Percentiles rank a stretch among this genome's conserved stretches.
Conservation (phyloP, 2,888 invertebrate species). For the Drosophila peninsularis region DNA sequence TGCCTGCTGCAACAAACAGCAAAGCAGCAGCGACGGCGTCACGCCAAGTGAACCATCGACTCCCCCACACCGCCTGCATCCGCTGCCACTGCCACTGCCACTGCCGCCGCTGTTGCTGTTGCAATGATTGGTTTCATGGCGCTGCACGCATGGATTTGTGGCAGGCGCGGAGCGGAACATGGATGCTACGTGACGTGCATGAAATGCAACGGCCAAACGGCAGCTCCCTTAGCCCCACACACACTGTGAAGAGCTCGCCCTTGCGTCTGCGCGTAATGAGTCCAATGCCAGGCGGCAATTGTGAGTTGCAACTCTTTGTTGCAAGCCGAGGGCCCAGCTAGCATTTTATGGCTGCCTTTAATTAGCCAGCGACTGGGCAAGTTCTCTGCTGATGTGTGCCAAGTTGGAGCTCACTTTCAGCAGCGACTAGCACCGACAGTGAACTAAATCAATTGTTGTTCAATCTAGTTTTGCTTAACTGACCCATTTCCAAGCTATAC, state of each 20-base stretch:
- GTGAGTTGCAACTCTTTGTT: constrained; percentile 43
- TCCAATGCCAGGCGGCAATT: constrained; percentile 63
- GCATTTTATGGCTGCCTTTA: constrained; percentile 29
- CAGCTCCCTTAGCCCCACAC: constrained; percentile 1
- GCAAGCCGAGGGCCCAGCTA: constrained; percentile 15
- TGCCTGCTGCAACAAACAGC: constrained; percentile 32
- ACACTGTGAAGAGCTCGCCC: constrained; percentile 26
- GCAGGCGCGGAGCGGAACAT: constrained; percentile 30
- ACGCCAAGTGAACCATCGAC: constrained; percentile 51
- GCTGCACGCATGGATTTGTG: constrained; percentile 44
- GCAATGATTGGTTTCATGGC: constrained; percentile 58
- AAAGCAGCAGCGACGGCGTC: constrained; percentile 36
- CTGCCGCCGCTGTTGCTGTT: constrained; percentile 15
- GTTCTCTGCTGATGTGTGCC: neutral
- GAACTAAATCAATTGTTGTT: neutral
- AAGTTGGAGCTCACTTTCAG: constrained; percentile 18
- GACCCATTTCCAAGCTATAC: constrained; percentile 58
- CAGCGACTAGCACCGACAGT: neutral
- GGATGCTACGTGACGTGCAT: constrained; percentile 69
- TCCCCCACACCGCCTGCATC: constrained; percentile 4
- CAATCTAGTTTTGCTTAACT: constrained; percentile 52
- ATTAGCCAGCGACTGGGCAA: constrained; percentile 21
- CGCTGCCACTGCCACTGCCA: constrained; percentile 7
- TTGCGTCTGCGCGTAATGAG: constrained; percentile 55
- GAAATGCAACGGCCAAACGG: constrained; percentile 46